phyloP scores from a whole-genome alignment of 2,797 vertebrate species.

The Dallia pectoralis region DNA sequence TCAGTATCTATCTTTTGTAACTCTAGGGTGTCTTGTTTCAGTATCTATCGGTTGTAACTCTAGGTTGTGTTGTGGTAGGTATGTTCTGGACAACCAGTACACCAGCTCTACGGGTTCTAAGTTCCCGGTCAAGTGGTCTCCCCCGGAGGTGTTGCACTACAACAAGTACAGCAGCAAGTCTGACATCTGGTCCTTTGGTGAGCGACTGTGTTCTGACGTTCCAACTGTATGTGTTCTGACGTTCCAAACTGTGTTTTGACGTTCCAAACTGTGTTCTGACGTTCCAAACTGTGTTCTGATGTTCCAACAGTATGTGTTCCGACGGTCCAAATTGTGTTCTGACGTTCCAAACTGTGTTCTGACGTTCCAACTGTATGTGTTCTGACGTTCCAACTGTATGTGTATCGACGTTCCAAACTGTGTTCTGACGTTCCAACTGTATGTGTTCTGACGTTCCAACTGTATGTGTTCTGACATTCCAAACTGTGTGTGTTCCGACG shows the following conservation, averaged over 20 bases:
- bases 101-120: conserved; percentile 82
- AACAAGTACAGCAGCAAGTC: conserved; percentile 90
- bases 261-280: conserved; percentile 72
- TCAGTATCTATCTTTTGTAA: too few species aligned
- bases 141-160: conserved; percentile 88
- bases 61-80: conserved; percentile 60
- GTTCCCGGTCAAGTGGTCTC: conserved; percentile 91
- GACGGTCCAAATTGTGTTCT: not conserved
- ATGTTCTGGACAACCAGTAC: conserved; percentile 86
- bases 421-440: conserved; percentile 61
- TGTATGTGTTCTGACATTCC: conserved; percentile 40
- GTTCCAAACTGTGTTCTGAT: conserved; percentile 49
- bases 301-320: too few species aligned
- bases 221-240: not conserved
- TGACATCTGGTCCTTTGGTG: conserved; percentile 90
- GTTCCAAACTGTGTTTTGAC: conserved; percentile 18
- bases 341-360: conserved; percentile 45
- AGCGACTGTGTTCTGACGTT: too few species aligned
- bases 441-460: not conserved
- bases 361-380: conserved; percentile 52
- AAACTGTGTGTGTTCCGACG: conserved; percentile 13
- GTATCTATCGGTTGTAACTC: too few species aligned
- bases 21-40: too few species aligned
- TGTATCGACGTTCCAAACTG: conserved; percentile 29
- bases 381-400: not conserved